A percentile compares a stretch with the other conserved stretches of the same genome.
These are phyloP conservation scores for Dipodomys spectabilis DNA, from an alignment of 2,113 vertebrate species.

Conservation along the genomic window DNA sequence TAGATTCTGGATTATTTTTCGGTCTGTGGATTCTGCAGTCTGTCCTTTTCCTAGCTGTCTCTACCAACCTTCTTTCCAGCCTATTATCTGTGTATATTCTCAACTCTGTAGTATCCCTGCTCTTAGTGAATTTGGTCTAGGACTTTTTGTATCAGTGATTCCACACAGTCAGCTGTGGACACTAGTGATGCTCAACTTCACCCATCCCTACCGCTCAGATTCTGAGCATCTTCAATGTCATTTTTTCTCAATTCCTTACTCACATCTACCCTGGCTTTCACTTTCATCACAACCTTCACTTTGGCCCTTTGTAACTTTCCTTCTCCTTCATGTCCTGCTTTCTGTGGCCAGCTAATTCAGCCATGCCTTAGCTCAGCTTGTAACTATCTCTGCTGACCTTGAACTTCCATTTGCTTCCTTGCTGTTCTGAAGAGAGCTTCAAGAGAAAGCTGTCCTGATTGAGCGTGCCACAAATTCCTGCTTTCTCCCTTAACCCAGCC, in stretches of 20 bases:
- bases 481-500: background rate
- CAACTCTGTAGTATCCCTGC: background rate
- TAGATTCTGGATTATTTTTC: background rate
- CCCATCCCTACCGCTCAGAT: background rate
- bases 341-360: slow-evolving; percentile 9
- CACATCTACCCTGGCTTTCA: background rate
- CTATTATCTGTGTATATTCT: background rate
- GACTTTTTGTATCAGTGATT: background rate
- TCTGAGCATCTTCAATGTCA: background rate
- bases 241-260: background rate
- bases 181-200: fast-evolving
- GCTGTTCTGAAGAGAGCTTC: background rate
- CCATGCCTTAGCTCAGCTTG: slow-evolving; percentile 1
- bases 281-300: background rate
- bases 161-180: background rate
- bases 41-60: background rate
- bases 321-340: background rate
- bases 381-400: slow-evolving; percentile 67
- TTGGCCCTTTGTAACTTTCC: background rate
- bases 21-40: background rate
- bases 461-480: slow-evolving; percentile 43
- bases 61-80: background rate
- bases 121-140: background rate
- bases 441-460: slow-evolving; percentile 47
- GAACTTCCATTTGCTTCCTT: slow-evolving; percentile 61